Evolutionary conservation across 2,888 invertebrate species (phyloP).

Genomic region (Sesia bembeciformis): DNA sequence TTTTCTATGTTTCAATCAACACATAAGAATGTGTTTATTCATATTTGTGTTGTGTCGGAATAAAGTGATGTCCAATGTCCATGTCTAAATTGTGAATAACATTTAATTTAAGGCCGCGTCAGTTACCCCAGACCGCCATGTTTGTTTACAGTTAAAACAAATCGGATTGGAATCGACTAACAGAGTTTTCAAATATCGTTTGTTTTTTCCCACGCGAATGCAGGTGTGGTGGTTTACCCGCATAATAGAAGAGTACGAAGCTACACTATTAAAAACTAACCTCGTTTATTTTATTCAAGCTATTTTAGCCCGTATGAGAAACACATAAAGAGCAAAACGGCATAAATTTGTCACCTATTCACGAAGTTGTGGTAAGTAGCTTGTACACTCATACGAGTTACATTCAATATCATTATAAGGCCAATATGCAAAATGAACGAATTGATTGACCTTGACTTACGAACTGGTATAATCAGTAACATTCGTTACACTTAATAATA

Average conservation of each 20-base stretch:
- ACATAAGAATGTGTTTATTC: too few relatives aligned
- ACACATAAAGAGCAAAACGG: background rate
- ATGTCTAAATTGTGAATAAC: too few relatives aligned
- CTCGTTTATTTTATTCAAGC: background rate
- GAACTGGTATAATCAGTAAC: background rate
- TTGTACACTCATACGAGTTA: slow-evolving; percentile 22
- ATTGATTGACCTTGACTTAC: slow-evolving; percentile 47
- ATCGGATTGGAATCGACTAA: background rate
- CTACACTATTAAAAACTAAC: background rate
- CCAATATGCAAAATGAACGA: slow-evolving; percentile 51
- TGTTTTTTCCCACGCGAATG: slow-evolving; percentile 58
- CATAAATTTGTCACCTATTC: too few relatives aligned
- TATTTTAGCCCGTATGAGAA: background rate
- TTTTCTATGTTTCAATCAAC: too few relatives aligned
- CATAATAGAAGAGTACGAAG: background rate
- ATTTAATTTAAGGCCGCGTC: too few relatives aligned
- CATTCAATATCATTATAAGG: slow-evolving; percentile 42
- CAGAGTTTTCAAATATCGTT: slow-evolving; percentile 11
- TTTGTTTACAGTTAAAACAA: background rate
- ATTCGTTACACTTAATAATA: background rate
- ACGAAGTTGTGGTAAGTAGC: background rate
- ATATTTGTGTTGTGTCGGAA: too few relatives aligned
- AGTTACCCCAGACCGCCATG: background rate
- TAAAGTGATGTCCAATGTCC: too few relatives aligned
- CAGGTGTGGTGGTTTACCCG: slow-evolving; percentile 12